These are phyloP conservation scores for Todiramphus chloris DNA, from an alignment of 2,113 vertebrate species.

Conservation along the genomic window DNA sequence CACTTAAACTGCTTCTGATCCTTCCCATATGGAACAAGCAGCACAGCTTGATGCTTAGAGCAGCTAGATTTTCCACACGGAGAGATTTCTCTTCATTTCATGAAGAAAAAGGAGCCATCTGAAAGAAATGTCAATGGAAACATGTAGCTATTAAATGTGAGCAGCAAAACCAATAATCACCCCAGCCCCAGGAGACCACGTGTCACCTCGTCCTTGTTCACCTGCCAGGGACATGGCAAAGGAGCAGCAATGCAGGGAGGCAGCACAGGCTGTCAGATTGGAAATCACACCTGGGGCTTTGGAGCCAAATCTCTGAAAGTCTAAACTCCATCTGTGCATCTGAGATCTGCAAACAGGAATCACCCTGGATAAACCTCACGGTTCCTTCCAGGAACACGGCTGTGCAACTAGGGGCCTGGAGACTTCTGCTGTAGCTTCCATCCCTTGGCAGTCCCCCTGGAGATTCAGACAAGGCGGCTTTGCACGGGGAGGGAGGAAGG, in stretches of 20 bases:
- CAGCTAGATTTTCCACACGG: neutral
- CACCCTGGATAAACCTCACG: neutral
- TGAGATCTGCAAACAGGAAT: neutral
- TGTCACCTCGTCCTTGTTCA: neutral
- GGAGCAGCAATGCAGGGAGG: neutral
- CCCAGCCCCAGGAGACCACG: fast-evolving
- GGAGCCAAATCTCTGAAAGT: neutral
- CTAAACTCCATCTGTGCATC: neutral
- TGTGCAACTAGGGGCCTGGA: neutral
- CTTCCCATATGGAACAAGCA: conserved; percentile 9
- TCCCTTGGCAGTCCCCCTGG: neutral
- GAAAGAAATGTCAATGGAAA: neutral
- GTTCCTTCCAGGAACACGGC: neutral
- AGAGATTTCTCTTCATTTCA: neutral
- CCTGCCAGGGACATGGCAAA: conserved; percentile 9
- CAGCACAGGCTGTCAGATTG: neutral
- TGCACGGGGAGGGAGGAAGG: neutral
- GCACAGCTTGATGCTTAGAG: neutral
- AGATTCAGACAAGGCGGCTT: neutral
- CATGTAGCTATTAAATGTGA: neutral
- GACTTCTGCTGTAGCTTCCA: neutral
- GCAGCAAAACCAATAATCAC: neutral
- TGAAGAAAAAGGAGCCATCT: neutral
- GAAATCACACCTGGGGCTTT: neutral
- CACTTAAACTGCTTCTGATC: neutral